Base-by-base conservation (phyloP, 1,140 invertebrate species). In the Ceratosolen fusciceps region DNA sequence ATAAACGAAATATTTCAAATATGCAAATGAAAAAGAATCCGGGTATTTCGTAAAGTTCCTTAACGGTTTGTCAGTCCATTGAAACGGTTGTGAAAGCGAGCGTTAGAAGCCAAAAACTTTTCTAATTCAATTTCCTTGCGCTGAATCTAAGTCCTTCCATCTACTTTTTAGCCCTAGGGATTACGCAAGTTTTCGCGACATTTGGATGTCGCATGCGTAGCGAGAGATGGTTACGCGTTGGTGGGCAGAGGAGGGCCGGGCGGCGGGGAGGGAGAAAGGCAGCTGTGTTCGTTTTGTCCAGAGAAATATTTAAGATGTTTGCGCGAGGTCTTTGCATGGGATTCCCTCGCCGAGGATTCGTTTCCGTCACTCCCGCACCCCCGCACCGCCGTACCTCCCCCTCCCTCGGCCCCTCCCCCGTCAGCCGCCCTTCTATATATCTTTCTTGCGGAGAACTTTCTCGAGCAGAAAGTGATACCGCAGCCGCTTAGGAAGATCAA, bases 251-350 rank as follows among this genome's bases (percentile, higher is more conserved):
- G 49, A 37, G 52, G 34, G n/a, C 43, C n/a, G 26, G 16, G n/a
- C 14, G 58, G 31, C 26, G 16, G 37, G 24, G 29, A 31, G 72
- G 26, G 43, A 54, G 49, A 74, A 31, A 49, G 47, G 47, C 52
- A 24, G 9, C n/a, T 39, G 47, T 71, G 54, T 70, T 62, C 49
- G 34, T 75, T 70, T 52, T 52, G 49, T 70, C 52, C 29, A 39
- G 29, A 19, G 73, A 74, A 58, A 79, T 79, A 79, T 79, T 73
- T 79, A 74, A 79, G 72, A 60, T 80, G 73, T 75, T 80, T 75
- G 78, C 73, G 7, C 65, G 65, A 39, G 5, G 78, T 71, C 65
- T 80, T 80, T 80, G 65, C 65, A 80, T 70, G 39, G 60, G 73
- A 71, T 79, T 79, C n/a, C n/a, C n/a, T 74, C 34, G 16, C 71